Evolutionary conservation across 1,140 invertebrate species (phyloP), one percentile per base, ranked within the genome.

Genomic region (Danaus melanippus): DNA sequence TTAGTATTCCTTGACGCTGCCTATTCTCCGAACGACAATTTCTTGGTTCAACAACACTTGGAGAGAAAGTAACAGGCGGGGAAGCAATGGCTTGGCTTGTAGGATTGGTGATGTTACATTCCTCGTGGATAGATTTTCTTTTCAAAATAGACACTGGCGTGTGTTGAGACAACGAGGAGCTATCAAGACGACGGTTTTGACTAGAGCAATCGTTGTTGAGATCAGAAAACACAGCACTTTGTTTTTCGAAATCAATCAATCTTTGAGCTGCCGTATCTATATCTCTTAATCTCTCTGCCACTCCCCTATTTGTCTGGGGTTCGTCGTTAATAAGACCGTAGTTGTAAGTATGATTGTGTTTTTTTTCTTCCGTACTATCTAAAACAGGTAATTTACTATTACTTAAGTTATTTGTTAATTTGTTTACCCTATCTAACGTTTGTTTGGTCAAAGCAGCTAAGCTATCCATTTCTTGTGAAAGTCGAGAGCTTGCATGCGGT

Each of bases 131-230:
- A 17, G 90, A 89, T 82, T 94, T 94, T 64, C 92, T 89, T 82
- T 94, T 95, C n/a, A 94, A 79, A 65, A 94, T 95, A 41, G 93
- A 94, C 49, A 94, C 90, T 40, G 86, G 86, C n/a, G 83, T 86
- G 74, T 89, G 84, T 79, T 88, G 74, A 53, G 80, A 72, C 55
- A 74, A 64, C 58, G 79, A 77, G 53, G 68, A 69, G 64, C 64
- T 73, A 72, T 84, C 76, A 60, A 79, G 70, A 71, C 82, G 74
- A 58, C 78, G 76, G 69, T 72, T 80, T 80, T 84, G 79, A 85
- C 81, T 86, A 86, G 84, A 78, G 53, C 69, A 71, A 78, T 85
- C 80, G 67, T 76, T 78, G 71, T 73, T 83, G 79, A 84, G 82
- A 84, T 86, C 84, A 80, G 79, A 83, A 79, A 84, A 84, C 71